phyloP scores from a whole-genome alignment of 2,113 vertebrate species.

The Sialia sialis region DNA sequence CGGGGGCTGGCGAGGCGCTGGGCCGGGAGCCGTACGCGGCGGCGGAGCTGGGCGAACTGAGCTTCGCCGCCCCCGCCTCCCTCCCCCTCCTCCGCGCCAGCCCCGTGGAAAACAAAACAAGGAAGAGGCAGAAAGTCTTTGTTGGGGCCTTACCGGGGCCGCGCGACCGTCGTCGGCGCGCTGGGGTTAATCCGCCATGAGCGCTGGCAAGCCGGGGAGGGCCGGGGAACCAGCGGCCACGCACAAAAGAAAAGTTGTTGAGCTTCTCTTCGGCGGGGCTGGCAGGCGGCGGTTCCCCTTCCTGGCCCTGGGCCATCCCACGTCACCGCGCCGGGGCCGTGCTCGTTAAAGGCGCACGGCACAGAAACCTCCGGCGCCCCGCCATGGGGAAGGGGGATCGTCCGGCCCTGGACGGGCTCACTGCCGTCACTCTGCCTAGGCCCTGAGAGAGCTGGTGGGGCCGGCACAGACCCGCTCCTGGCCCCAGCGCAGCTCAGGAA shows the following conservation, averaged over 20 bases:
- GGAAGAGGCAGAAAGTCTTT: background rate
- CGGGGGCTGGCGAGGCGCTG: background rate
- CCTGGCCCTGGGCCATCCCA: background rate
- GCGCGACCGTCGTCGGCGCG: background rate
- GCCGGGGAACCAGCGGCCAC: background rate
- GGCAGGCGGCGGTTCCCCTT: background rate
- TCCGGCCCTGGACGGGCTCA: background rate
- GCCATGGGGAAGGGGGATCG: background rate
- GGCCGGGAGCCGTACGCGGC: background rate
- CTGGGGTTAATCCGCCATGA: background rate
- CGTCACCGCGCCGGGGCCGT: background rate
- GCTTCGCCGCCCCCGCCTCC: background rate
- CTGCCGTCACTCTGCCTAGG: background rate
- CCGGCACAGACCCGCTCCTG: background rate
- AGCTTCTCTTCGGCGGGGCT: background rate
- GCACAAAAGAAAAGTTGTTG: slow-evolving; percentile 29
- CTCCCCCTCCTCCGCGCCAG: background rate
- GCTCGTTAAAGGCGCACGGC: background rate
- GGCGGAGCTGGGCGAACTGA: background rate
- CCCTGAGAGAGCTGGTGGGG: too few relatives aligned
- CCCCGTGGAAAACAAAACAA: background rate
- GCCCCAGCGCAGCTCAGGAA: background rate
- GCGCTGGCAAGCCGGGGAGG: background rate
- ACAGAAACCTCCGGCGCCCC: background rate
- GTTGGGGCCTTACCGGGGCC: background rate